These are phyloP conservation scores for Acleris laterana DNA, from an alignment of 2,888 invertebrate species.

Conservation along the genomic window DNA sequence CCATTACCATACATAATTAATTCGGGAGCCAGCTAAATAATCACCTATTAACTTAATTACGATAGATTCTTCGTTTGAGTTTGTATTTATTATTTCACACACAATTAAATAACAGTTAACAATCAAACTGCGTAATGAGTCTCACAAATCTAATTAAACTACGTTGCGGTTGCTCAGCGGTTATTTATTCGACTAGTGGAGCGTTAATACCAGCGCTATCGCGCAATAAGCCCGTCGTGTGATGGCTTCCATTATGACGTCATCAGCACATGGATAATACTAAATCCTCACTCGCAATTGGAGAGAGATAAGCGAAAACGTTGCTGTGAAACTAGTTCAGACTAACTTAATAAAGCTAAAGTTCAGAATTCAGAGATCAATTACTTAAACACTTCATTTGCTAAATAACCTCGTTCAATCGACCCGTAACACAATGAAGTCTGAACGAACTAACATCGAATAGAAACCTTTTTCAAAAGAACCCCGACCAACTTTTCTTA, in stretches of 20 bases:
- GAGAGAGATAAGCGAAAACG: conserved; percentile 15
- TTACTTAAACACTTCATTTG: conserved; percentile 1
- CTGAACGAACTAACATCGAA: conserved; percentile 14
- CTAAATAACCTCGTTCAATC: not conserved
- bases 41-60: no score
- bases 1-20: not conserved
- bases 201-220: conserved; percentile 26
- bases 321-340: conserved; percentile 6
- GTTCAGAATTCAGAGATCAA: not conserved
- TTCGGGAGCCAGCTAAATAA: not conserved
- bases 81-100: not conserved
- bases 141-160: conserved; percentile 8
- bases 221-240: conserved; percentile 23
- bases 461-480: conserved; percentile 27
- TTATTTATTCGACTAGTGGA: conserved; percentile 31
- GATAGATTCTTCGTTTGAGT: not conserved
- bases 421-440: not conserved
- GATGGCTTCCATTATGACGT: conserved; percentile 30
- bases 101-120: conserved; percentile 3
- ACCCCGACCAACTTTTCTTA: conserved; percentile 32
- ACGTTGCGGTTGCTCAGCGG: not conserved
- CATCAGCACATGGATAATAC: conserved; percentile 27
- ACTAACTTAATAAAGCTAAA: not conserved
- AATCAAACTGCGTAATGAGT: conserved; percentile 19
- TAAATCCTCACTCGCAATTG: conserved; percentile 25